phyloP scores from a whole-genome alignment of 2,113 vertebrate genomes.

The Morone saxatilis region DNA sequence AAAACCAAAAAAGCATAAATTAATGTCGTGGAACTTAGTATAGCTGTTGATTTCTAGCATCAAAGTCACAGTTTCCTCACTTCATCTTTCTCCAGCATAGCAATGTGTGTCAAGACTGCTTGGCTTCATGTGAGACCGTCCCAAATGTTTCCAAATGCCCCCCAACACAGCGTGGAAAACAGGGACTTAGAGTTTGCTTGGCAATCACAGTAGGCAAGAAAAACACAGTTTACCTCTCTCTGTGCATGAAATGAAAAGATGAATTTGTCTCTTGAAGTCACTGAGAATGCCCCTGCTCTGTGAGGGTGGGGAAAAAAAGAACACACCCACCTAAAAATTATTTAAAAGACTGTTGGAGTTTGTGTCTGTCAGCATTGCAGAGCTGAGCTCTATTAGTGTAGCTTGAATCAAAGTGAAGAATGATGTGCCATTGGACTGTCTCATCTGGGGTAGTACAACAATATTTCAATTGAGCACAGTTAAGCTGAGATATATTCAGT shows the following conservation, averaged over 20 bases:
- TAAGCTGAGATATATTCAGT: not conserved
- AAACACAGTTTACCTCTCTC: conserved; percentile 51
- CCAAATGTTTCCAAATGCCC: conserved; percentile 59
- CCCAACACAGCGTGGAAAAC: conserved; percentile 25
- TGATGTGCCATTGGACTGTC: not conserved
- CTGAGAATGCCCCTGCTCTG: conserved; percentile 19
- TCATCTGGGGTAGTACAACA: not conserved
- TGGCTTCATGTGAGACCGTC: conserved; percentile 50
- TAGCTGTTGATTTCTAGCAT: not conserved
- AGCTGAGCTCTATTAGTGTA: conserved; percentile 38
- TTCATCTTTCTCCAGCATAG: conserved; percentile 34
- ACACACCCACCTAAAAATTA: conserved; percentile 24
- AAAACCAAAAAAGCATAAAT: not conserved
- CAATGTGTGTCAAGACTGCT: conserved; percentile 12
- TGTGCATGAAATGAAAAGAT: conserved; percentile 73
- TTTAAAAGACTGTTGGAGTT: conserved; percentile 24
- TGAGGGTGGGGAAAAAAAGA: not conserved
- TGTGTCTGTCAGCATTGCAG: conserved; percentile 46
- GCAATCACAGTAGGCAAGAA: conserved; percentile 53
- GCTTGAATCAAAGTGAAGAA: conserved; percentile 42
- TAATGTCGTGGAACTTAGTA: not conserved
- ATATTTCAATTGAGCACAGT: conserved; percentile 21
- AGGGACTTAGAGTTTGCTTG: conserved; percentile 31
- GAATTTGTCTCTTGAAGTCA: conserved; percentile 51
- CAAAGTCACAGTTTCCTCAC: conserved; percentile 1